Base-by-base conservation (phyloP, 2,797 vertebrate species). In the Chelon auratus region DNA sequence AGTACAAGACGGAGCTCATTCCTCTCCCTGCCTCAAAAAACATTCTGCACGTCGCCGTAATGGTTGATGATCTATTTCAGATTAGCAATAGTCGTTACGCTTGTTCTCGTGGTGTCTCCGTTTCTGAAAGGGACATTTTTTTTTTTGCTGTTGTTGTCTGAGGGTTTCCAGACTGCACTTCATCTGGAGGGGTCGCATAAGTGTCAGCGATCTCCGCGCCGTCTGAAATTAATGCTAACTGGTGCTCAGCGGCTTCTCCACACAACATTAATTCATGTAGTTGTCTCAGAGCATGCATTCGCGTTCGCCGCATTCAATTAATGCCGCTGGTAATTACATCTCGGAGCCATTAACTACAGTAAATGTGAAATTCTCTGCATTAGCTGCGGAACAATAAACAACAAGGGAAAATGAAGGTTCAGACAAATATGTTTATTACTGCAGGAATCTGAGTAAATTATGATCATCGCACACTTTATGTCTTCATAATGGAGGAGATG, bases 171-270 rank as follows among this genome's bases (percentile, higher is more conserved):
- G 72, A 30, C 62, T 20, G 82, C 77, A 54, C 82, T 90, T 87
- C 75, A 76, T 88, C 71, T 82, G 68, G 79, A 81, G 83, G 78
- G 81, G 75, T 82, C 66, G 67, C 85, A 78, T 84, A 68, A 87
- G 85, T 84, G 88, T 90, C 85, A 81, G 75, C 7, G 78, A 88
- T 84, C 82, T 82, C 86, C 61, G 83, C 72, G 11, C 71, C 50
- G 62, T 88, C 84, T 89, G 81, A 84, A 88, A 89, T 90, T 64
- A 89, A 90, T 87, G 83, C 72, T 80, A 86, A 89, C 87, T 75
- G 82, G 67, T 72, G 85, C 87, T 90, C 81, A 39, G 78, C 58
- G 10, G 83, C 85, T 80, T 82, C 87, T 89, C 81, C 80, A 74
- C 82, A 78, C 90, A 81, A 83, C 86, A 88, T 91, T 91, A 87